Base-by-base conservation (phyloP, 2,888 invertebrate genomes). In the Oegoconia quadripuncta region DNA sequence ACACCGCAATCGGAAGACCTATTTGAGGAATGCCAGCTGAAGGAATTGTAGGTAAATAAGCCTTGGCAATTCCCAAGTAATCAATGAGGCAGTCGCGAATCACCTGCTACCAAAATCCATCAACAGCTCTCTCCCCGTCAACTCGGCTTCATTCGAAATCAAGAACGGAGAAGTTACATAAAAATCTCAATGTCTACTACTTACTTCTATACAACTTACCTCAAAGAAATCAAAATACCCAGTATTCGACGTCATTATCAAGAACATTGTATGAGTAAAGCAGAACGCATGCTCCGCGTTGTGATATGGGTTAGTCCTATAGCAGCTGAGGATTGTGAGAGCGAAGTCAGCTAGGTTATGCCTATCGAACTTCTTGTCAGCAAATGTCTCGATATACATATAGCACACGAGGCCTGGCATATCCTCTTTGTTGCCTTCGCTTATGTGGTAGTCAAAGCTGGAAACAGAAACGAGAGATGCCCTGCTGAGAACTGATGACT, bases 251-350 rank as follows among this genome's bases (percentile, higher is more conserved):
- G 53, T 57, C 13, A 91, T 59, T 20, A 91, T 88, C 42, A 89
- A 65, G 48, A 76, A 91, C 88, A 91, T 88, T 30, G 90, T 90
- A 58, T 92, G 91, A 0, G 88, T 84, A 35, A 91, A 91, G 37
- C 86, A 88, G 63, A 91, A 91, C 0, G 90, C 91, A 49, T 92
- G 91, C 35, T 90, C 89, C 1, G 89, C 89, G 60, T 91, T 91
- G 52, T 91, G 91, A 52, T 91, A 92, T 0, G 90, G 87, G 48
- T 90, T 90, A 25, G 73, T 48, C 2, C 90, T 69, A 52, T 91
- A 91, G 42, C 77, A 74, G 11, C 55, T 42, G 1, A 87, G 62
- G 1, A 89, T 71, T 1, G 89, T 84, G 8, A 91, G 64, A 0
- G 88, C 69, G 54, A 90, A 91, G 52, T 84, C 77, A 0, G 81